Conservation (phyloP, 92 coral and sea anemone species). For the Heliopora coerulea region DNA sequence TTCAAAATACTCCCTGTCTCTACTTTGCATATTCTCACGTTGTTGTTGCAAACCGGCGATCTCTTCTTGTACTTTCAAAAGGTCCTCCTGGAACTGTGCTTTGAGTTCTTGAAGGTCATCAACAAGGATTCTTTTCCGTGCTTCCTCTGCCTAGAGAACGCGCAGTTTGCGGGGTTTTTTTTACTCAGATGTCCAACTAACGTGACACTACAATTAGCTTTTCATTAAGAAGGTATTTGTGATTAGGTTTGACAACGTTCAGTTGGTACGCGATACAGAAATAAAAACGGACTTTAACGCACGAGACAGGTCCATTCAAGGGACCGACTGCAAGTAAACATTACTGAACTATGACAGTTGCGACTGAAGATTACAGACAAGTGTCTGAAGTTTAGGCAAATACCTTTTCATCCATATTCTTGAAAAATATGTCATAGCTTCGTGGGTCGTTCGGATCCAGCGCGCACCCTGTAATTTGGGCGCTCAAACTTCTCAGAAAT, state of each 20-base stretch:
- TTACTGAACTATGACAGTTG: too few species aligned
- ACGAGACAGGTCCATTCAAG: too few species aligned
- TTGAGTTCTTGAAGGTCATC: slow-evolving; percentile 23
- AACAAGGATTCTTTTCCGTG: slow-evolving; percentile 21
- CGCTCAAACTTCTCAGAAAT: slow-evolving; percentile 34
- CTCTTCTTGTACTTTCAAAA: slow-evolving; percentile 22
- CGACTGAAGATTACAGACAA: too few species aligned
- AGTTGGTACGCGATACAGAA: too few species aligned
- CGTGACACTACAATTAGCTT: too few species aligned
- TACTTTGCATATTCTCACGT: slow-evolving; percentile 22
- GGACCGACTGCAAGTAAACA: too few species aligned
- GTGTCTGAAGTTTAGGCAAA: too few species aligned
- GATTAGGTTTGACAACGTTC: too few species aligned
- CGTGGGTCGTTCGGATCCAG: slow-evolving; percentile 37
- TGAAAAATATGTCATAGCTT: slow-evolving; percentile 34
- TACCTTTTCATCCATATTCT: slow-evolving; percentile 39
- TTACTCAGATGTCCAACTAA: too few species aligned
- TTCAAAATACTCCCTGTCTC: slow-evolving; percentile 37
- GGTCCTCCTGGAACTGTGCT: slow-evolving; percentile 25
- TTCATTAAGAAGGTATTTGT: too few species aligned
- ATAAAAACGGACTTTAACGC: too few species aligned
- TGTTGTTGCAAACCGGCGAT: slow-evolving; percentile 34
- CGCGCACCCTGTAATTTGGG: slow-evolving; percentile 37
- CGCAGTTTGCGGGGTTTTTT: not conserved
- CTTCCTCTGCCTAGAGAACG: slow-evolving; percentile 30